A percentile compares a stretch with the other conserved stretches of the same genome.
Conservation (phyloP, 2,797 vertebrate species). For the Silurus lanzhouensis region DNA sequence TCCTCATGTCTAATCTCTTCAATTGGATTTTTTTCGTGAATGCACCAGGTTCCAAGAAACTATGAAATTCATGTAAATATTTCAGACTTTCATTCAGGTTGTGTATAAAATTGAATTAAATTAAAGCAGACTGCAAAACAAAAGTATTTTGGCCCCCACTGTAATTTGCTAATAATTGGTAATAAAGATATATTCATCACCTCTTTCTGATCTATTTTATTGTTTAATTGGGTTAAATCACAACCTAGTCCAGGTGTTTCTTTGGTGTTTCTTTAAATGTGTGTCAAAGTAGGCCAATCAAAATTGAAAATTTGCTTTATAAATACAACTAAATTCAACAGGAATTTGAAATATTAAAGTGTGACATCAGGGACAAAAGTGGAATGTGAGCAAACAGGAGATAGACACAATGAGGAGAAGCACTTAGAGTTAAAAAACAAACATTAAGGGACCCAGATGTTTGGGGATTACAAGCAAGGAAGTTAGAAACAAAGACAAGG, state of each 20-base stretch:
- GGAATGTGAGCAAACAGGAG: conserved; percentile 43
- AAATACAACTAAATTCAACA: neutral
- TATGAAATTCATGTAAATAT: neutral
- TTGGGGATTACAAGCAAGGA: conserved; percentile 36
- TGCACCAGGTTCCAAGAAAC: neutral
- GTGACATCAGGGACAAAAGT: conserved; percentile 5
- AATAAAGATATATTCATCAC: neutral
- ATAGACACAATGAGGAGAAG: conserved; percentile 47
- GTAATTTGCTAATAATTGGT: neutral
- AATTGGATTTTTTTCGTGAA: neutral
- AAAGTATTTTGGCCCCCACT: neutral
- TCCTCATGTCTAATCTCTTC: neutral
- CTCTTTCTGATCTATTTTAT: neutral
- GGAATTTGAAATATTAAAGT: neutral
- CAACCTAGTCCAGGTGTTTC: neutral
- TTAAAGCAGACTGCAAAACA: neutral
- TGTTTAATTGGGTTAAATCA: neutral
- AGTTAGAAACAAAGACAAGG: conserved; percentile 29
- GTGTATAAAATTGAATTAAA: neutral
- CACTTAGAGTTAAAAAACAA: conserved; percentile 25
- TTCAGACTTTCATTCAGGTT: neutral
- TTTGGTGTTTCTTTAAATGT: neutral
- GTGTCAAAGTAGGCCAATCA: neutral
- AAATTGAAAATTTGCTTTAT: neutral
- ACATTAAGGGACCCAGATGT: neutral